phyloP scores from a whole-genome alignment of 2,113 vertebrate species.

The Bettongia penicillata region DNA sequence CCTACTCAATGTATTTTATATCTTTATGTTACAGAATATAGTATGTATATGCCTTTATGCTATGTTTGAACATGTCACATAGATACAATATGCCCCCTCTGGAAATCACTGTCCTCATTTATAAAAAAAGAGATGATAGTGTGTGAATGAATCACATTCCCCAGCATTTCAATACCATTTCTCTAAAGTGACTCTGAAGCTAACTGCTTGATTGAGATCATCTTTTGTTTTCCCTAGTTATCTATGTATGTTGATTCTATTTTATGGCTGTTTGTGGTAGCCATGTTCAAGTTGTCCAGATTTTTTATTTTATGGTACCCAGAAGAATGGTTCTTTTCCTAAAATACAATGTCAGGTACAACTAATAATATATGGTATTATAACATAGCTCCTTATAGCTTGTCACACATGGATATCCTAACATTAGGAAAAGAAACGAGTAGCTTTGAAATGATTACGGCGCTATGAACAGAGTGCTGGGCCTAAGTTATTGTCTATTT shows the following conservation, averaged over 20 bases:
- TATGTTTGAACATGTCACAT: neutral
- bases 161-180: neutral
- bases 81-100: neutral
- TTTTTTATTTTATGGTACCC: neutral
- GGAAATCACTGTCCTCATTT: neutral
- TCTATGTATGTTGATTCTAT: neutral
- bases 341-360: neutral
- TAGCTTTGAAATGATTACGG: neutral
- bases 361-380: neutral
- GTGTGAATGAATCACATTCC: neutral
- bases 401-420: too few relatives aligned
- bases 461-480: too few relatives aligned
- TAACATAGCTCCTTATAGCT: neutral
- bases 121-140: neutral
- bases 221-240: neutral
- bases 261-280: neutral
- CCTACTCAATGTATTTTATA: neutral
- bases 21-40: neutral
- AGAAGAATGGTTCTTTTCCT: neutral
- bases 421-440: too few relatives aligned
- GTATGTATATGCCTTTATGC: neutral
- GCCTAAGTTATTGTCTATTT: too few relatives aligned
- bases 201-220: neutral
- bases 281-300: neutral
- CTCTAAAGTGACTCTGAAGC: neutral